Base-by-base conservation (phyloP, 35 echinoderm and acorn worm species). In the Lytechinus variegatus region DNA sequence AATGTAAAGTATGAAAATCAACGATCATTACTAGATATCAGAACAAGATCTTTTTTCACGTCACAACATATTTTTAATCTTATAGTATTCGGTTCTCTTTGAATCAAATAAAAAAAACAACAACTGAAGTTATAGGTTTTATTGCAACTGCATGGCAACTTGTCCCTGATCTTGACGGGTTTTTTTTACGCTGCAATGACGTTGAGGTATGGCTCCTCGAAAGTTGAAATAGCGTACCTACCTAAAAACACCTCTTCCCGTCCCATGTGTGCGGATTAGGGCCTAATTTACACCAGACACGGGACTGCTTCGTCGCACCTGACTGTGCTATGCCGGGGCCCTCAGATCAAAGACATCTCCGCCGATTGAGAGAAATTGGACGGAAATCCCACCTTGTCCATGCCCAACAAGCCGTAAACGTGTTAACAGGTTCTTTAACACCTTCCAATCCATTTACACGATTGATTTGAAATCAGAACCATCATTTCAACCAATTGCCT, bases 401-500 rank as follows among this genome's bases (percentile, higher is more conserved):
- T 79, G 66, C 88, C 92, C n/a, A 93, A 93, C 52, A 93, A 93
- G 54, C 92, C 52, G 88, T 54, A 54, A 93, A 93, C 27, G 53
- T 93, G 92, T 57, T 57, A 93, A 93, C 92, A 93, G 92, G 92
- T 93, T 93, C 92, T 54, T 90, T 90, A 90, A 90, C 88, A 90
- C 28, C 88, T 90, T 16, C 66, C 66, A 79, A 79, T 79, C 66
- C 66, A 79, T 79, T 79, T 79, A 79, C 66, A 79, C 66, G 66
- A 79, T 79, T 79, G 66, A 79, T 79, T 79, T 79, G n/a, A 79
- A 79, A 79, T 79, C 66, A 79, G 66, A 79, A 19, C 66, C 66
- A 79, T 79, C 66, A 79, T 79, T 79, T 79, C 66, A 79, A 79
- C 16, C 66, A 79, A 79, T 79, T 24, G 66, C 19, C 66, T 79